phyloP scores from a whole-genome alignment of 2,797 vertebrate genomes.

The Antrozous pallidus region DNA sequence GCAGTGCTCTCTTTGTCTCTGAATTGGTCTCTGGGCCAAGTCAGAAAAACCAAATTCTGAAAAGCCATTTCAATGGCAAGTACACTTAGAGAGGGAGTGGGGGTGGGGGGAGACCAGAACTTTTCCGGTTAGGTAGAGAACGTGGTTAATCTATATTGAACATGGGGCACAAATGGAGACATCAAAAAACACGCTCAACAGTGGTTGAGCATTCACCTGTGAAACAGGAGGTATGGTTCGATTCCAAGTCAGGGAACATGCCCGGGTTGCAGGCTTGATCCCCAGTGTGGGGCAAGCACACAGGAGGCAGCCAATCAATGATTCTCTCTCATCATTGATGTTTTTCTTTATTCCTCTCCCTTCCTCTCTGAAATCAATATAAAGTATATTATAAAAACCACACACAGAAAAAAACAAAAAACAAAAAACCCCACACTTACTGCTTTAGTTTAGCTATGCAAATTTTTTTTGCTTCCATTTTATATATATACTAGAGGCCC shows the following conservation, averaged over 20 bases:
- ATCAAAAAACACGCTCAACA: background rate
- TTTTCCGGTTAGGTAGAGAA: constrained; percentile 50
- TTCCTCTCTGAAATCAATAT: no score
- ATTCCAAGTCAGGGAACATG: no score
- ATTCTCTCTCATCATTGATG: no score
- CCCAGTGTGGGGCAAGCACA: no score
- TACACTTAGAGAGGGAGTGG: background rate
- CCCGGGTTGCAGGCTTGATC: no score
- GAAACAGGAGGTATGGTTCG: no score
- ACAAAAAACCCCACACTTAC: background rate
- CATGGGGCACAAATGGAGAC: background rate
- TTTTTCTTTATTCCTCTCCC: no score
- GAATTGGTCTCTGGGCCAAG: background rate
- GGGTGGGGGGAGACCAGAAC: background rate
- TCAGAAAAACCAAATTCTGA: constrained; percentile 52
- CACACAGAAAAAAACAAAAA: no score
- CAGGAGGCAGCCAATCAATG: no score
- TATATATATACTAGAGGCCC: no score
- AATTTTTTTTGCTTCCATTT: constrained; percentile 38
- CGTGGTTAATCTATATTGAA: constrained; percentile 61
- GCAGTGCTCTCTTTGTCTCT: background rate
- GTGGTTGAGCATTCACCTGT: no score
- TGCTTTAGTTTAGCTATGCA: constrained; percentile 20
- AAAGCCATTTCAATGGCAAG: constrained; percentile 43
- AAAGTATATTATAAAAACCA: no score